Percentiles rank a stretch among this genome's conserved stretches.
Evolutionary conservation across 2,888 invertebrate species (phyloP).

Genomic region (Acleris holmiana): DNA sequence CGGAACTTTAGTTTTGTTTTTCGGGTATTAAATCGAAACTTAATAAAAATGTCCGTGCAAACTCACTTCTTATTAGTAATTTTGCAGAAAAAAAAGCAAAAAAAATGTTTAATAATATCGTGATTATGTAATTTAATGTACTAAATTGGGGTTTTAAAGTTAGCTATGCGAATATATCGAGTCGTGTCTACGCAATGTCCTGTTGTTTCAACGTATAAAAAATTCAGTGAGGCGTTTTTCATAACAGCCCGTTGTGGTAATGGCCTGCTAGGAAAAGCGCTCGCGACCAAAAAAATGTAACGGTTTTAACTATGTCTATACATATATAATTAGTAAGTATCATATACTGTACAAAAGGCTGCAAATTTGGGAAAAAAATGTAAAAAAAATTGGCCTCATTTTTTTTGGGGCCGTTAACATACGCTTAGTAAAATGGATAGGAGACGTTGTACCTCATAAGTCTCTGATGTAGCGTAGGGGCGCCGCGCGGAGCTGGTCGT

Average conservation of each 20-base stretch:
- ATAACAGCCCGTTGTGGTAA: constrained; percentile 43
- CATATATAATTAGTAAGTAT: constrained; percentile 79
- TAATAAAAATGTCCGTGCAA: constrained; percentile 49
- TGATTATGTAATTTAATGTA: constrained; percentile 67
- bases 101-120: constrained; percentile 62
- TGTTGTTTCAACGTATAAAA: constrained; percentile 67
- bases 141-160: constrained; percentile 63
- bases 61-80: constrained; percentile 55
- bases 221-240: constrained; percentile 57
- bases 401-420: constrained; percentile 74
- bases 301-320: constrained; percentile 80
- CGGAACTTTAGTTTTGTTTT: constrained; percentile 67
- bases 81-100: constrained; percentile 55
- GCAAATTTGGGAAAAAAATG: constrained; percentile 75
- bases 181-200: constrained; percentile 67
- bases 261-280: constrained; percentile 50
- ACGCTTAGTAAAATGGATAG: constrained; percentile 82
- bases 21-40: constrained; percentile 50
- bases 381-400: constrained; percentile 76
- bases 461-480: constrained; percentile 67
- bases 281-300: constrained; percentile 68
- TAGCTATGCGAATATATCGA: constrained; percentile 69
- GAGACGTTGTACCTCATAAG: constrained; percentile 75
- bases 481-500: constrained; percentile 52
- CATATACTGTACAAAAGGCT: constrained; percentile 82